phyloP scores from a whole-genome alignment of 2,113 vertebrate species.

The Myxocyprinus asiaticus region DNA sequence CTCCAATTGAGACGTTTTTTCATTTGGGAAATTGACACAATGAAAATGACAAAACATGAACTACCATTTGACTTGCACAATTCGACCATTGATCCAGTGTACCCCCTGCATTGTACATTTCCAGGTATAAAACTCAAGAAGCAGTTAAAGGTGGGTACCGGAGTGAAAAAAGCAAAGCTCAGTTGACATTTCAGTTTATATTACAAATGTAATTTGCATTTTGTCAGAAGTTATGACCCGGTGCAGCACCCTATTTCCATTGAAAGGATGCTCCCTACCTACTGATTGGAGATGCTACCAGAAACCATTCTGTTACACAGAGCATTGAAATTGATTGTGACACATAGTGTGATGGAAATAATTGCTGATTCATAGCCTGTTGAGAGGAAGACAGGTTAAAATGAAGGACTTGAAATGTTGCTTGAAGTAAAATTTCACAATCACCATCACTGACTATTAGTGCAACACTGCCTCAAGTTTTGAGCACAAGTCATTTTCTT shows the following conservation, averaged over 20 bases:
- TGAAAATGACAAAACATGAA: too few relatives aligned
- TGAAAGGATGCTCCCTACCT: conserved; percentile 80
- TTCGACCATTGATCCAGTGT: neutral
- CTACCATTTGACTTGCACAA: neutral
- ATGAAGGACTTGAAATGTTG: conserved; percentile 58
- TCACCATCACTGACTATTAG: neutral
- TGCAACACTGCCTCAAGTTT: neutral
- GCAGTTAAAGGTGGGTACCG: neutral
- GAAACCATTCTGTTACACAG: conserved; percentile 90
- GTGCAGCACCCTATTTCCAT: conserved; percentile 89
- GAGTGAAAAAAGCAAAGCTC: conserved; percentile 61
- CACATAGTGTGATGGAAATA: conserved; percentile 86
- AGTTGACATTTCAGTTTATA: conserved; percentile 88
- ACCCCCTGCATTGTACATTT: conserved; percentile 3
- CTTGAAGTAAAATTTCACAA: conserved; percentile 44
- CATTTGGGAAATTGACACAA: too few relatives aligned
- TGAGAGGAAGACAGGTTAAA: conserved; percentile 61
- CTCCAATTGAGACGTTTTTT: too few relatives aligned
- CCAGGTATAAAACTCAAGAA: neutral
- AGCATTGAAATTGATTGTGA: conserved; percentile 89
- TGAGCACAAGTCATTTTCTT: neutral
- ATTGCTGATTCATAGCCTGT: conserved; percentile 83
- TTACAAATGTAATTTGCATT: conserved; percentile 87
- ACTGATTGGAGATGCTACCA: conserved; percentile 91
- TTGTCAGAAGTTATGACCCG: conserved; percentile 89